Evolutionary conservation across 1,140 invertebrate genomes (phyloP).

Genomic region (Heterodera schachtii): DNA sequence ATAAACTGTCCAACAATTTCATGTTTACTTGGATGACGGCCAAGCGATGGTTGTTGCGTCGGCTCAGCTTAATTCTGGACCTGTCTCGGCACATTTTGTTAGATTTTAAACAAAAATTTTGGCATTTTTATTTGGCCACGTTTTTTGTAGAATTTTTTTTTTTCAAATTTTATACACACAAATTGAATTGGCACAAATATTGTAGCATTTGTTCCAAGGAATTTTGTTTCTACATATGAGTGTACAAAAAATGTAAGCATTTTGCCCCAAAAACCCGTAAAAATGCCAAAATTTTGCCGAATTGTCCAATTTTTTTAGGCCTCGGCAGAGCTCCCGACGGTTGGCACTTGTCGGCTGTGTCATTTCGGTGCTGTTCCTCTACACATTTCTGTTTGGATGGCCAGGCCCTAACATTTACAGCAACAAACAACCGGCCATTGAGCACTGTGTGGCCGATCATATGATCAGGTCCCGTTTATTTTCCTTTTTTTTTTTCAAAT

Average conservation of each 20-base stretch:
- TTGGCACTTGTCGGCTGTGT: conserved; percentile 10
- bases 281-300: not conserved
- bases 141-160: not conserved
- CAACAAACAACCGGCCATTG: conserved; percentile 6
- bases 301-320: not conserved
- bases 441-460: conserved; percentile 26
- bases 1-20: no score
- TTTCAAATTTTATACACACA: not conserved
- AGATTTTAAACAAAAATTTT: not conserved
- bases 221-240: no score
- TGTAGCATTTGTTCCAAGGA: not conserved
- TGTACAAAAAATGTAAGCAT: no score
- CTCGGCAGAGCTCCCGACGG: conserved; percentile 21
- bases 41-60: conserved; percentile 8
- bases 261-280: no score
- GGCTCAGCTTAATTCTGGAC: not conserved
- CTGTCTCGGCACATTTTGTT: not conserved
- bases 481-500: not conserved
- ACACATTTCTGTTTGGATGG: conserved; percentile 11
- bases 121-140: no score
- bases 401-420: not conserved
- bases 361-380: conserved; percentile 21
- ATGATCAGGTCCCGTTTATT: not conserved
- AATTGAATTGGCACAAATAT: not conserved
- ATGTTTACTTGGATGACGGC: conserved; percentile 2